These are phyloP conservation scores for Enteromius mattozi DNA, from an alignment of 2,797 vertebrate species.

Conservation along the genomic window DNA sequence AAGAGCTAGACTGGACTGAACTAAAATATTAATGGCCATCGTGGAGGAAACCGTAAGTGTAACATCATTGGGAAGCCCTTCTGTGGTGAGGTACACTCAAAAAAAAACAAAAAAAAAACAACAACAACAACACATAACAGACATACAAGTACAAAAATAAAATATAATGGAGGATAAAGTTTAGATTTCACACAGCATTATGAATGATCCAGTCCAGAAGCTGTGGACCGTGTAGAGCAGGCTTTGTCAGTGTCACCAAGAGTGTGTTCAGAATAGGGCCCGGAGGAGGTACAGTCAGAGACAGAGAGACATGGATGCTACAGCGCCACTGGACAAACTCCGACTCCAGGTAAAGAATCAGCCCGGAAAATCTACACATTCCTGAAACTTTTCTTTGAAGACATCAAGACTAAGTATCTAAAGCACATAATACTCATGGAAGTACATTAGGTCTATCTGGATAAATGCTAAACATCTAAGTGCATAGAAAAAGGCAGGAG, in stretches of 20 bases:
- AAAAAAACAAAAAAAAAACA: not conserved
- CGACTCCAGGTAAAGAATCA: constrained; percentile 29
- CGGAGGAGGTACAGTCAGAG: constrained; percentile 33
- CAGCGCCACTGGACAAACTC: constrained; percentile 34
- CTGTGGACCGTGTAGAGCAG: not conserved
- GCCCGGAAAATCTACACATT: constrained; percentile 13
- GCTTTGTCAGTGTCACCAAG: constrained; percentile 24
- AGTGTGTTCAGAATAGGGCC: constrained; percentile 53
- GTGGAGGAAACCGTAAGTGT: not conserved
- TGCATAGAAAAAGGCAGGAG: constrained; percentile 11
- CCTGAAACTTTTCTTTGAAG: constrained; percentile 26
- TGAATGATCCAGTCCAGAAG: constrained; percentile 2
- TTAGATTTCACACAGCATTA: constrained; percentile 14
- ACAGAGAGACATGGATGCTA: constrained; percentile 18
- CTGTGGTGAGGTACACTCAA: not conserved
- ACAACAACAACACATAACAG: not conserved
- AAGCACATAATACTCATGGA: not conserved
- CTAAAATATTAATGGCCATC: constrained; percentile 12
- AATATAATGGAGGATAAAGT: not conserved
- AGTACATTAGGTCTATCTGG: constrained; percentile 11
- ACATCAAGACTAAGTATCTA: not conserved
- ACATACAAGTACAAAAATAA: not conserved
- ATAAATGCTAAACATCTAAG: constrained; percentile 1
- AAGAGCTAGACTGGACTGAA: not conserved
- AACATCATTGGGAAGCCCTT: not conserved